Evolutionary conservation across 2,113 vertebrate species (phyloP), one percentile per base, ranked within the genome.

Genomic region (Scopus umbretta): DNA sequence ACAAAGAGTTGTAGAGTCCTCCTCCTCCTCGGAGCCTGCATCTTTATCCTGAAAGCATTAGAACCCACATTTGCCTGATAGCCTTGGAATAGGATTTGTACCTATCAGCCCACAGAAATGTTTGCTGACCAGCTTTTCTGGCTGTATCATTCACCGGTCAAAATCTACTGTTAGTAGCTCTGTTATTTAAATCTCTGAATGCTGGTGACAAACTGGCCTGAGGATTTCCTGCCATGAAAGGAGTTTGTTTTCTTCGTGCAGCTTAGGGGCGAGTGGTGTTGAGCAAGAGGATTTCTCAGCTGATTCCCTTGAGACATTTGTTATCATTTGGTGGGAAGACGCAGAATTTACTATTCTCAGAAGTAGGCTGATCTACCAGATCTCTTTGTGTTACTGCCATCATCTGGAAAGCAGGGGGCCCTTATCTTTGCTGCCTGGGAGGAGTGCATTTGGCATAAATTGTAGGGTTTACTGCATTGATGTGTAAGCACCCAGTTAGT

Each of bases 201-300:
- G 85, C 94, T 82, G 91, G 91, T 90, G 94, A 94, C 95, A 94
- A 95, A 90, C 82, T 58, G 72, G 88, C 73, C 91, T 71, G 80
- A 91, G 90, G 93, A 96, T 92, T 96, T 97, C 95, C 96, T 93
- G 91, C 94, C 92, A 56, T 94, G 91, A 93, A 93, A 94, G 72
- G 74, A 88, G 88, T 81, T 95, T 93, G 94, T 83, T 95, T 95
- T 90, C 50, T 92, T 85, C 82, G 7, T 62, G 67, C 92, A 86
- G 68, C 88, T 88, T 88, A 72, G 68, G 88, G 89, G 53, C 3
- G 3, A 81, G 72, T 74, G 43, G 63, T 90, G 83, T 94, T 96
- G 90, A 96, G 94, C 94, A 96, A 97, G 79, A 91, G 89, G 87
- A 83, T 91, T 94, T 96, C 75, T 92, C 93, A 91, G 89, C 91